Conservation (phyloP, 2,888 invertebrate species). For the Lordiphosa fenestrarum region DNA sequence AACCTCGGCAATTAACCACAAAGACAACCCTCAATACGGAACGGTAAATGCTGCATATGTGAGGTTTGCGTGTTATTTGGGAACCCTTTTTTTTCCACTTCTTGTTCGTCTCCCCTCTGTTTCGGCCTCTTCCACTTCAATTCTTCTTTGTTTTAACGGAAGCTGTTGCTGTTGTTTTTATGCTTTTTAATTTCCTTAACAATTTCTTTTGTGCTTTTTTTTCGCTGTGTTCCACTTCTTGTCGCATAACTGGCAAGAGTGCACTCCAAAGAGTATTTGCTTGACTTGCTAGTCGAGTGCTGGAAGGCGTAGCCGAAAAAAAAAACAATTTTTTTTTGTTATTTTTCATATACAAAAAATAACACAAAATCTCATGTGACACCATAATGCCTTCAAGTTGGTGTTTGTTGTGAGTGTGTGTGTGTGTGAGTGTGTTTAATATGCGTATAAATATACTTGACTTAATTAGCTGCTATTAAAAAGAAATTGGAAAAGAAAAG, state of each 20-base stretch:
- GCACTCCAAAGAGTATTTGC: conserved; percentile 67
- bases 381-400: conserved; percentile 40
- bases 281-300: conserved; percentile 39
- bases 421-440: conserved; percentile 36
- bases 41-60: conserved; percentile 72
- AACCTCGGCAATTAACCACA: conserved; percentile 24
- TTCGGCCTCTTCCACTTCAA: conserved; percentile 33
- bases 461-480: conserved; percentile 71
- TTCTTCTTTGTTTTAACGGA: conserved; percentile 67
- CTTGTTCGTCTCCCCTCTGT: conserved; percentile 28
- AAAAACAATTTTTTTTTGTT: background rate
- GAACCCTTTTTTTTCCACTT: conserved; percentile 32
- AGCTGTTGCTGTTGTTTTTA: conserved; percentile 73
- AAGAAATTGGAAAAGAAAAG: conserved; percentile 58
- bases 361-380: conserved; percentile 58
- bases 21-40: conserved; percentile 32
- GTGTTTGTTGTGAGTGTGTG: conserved; percentile 45
- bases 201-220: conserved; percentile 71
- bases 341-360: no score
- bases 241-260: conserved; percentile 41
- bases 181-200: conserved; percentile 75
- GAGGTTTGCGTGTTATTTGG: conserved; percentile 48
- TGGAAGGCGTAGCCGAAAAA: conserved; percentile 11
- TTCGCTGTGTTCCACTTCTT: conserved; percentile 40
- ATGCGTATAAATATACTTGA: conserved; percentile 63